phyloP scores from a whole-genome alignment of 1,140 invertebrate species.

The Brachionus angularis region DNA sequence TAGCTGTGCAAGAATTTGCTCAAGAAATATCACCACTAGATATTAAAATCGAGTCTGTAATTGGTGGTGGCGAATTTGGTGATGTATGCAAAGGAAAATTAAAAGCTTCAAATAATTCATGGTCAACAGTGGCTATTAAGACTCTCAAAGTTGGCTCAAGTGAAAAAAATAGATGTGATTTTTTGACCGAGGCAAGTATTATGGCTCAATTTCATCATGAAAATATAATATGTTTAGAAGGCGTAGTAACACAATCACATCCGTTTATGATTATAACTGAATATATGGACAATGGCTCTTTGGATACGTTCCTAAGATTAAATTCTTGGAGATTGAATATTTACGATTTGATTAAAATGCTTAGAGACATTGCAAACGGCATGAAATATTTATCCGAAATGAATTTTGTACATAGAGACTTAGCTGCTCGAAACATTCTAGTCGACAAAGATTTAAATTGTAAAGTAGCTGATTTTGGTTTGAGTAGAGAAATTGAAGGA shows the following conservation, averaged over 20 bases:
- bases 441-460: constrained; percentile 97
- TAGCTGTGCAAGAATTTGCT: constrained; percentile 40
- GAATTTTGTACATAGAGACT: constrained; percentile 64
- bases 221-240: constrained; percentile 97
- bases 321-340: constrained; percentile 43
- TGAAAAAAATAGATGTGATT: constrained; percentile 91
- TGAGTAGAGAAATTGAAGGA: constrained; percentile 87
- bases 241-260: constrained; percentile 93
- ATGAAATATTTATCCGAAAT: constrained; percentile 82
- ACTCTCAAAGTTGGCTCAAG: constrained; percentile 84
- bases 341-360: constrained; percentile 90
- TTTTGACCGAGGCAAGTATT: constrained; percentile 92
- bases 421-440: constrained; percentile 94
- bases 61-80: constrained; percentile 45
- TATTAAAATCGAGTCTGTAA: constrained; percentile 40
- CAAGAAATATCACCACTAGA: constrained; percentile 25
- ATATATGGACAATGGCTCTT: constrained; percentile 97
- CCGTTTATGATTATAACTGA: constrained; percentile 99
- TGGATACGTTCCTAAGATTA: constrained; percentile 86
- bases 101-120: neutral
- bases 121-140: constrained; percentile 76
- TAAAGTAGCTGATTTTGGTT: constrained; percentile 98
- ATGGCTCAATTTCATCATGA: constrained; percentile 99
- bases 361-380: constrained; percentile 90
- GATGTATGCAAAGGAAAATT: constrained; percentile 43